Percentiles rank a stretch among this genome's conserved stretches.
phyloP scores from a whole-genome alignment of 1,140 invertebrate species.

The Cardiocondyla obscurior region DNA sequence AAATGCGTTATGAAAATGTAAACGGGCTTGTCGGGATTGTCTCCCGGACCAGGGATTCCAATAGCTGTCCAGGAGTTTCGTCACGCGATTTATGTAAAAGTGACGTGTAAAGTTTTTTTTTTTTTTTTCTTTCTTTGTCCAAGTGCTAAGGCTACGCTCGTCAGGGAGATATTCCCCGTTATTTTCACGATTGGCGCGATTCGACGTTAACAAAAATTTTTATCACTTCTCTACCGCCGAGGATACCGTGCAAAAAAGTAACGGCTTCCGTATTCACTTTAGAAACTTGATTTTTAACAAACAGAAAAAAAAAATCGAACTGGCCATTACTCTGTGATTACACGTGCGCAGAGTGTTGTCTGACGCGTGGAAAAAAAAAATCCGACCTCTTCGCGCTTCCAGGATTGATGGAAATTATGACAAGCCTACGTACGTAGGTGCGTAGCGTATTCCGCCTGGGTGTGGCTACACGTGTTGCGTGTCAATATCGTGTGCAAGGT shows the following conservation, averaged over 20 bases:
- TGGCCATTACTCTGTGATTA: background rate
- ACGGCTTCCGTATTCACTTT: background rate
- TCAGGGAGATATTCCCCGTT: background rate
- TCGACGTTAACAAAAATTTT: background rate
- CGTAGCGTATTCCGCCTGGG: constrained; percentile 21
- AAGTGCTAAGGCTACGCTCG: background rate
- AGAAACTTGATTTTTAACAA: background rate
- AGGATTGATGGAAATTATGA: constrained; percentile 39
- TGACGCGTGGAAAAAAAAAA: background rate
- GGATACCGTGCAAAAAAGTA: background rate
- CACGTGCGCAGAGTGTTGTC: background rate
- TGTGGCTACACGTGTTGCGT: constrained; percentile 53
- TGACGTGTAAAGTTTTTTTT: too few relatives aligned
- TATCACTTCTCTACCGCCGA: background rate
- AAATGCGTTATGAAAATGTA: constrained; percentile 43
- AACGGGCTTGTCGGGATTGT: background rate
- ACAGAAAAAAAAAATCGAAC: background rate
- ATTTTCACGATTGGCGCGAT: background rate
- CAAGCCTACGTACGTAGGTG: constrained; percentile 8
- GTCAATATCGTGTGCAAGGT: constrained; percentile 37
- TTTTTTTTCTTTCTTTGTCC: background rate
- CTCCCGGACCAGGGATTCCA: constrained; percentile 3
- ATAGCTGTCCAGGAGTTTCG: background rate
- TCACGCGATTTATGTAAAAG: constrained; percentile 1
- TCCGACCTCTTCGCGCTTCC: background rate